These are phyloP conservation scores for Pholis gunnellus DNA, from an alignment of 2,113 vertebrate species.

Conservation along the genomic window DNA sequence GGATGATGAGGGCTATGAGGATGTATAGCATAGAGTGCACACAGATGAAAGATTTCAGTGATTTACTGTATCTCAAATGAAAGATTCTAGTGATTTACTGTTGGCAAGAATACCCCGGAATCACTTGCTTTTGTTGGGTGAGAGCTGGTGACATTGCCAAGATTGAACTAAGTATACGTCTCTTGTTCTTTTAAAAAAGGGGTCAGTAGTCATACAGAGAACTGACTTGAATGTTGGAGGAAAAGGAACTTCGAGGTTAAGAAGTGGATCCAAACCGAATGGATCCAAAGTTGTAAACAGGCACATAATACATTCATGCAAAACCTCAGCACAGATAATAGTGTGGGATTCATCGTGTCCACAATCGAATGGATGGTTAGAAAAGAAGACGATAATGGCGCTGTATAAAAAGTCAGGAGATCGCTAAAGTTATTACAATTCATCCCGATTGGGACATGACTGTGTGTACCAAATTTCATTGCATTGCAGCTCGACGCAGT, in stretches of 20 bases:
- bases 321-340: slow-evolving; percentile 11
- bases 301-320: not conserved
- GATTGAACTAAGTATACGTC: not conserved
- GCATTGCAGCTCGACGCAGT: slow-evolving; percentile 32
- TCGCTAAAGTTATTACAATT: not conserved
- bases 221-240: not conserved
- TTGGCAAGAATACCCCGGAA: not conserved
- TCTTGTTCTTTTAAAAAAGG: not conserved
- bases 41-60: slow-evolving; percentile 11
- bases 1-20: slow-evolving; percentile 9
- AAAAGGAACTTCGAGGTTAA: not conserved
- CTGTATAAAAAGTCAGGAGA: not conserved
- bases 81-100: slow-evolving; percentile 19
- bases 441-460: not conserved
- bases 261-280: not conserved
- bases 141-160: not conserved
- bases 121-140: not conserved
- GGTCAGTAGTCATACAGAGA: not conserved
- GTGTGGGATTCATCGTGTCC: slow-evolving; percentile 16
- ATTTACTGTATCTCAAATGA: slow-evolving; percentile 8
- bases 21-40: slow-evolving; percentile 4
- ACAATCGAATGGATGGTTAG: not conserved
- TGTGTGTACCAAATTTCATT: not conserved
- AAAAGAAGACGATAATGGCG: not conserved
- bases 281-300: not conserved